phyloP scores from a whole-genome alignment of 2,113 vertebrate species.

The Dissostichus mawsoni region DNA sequence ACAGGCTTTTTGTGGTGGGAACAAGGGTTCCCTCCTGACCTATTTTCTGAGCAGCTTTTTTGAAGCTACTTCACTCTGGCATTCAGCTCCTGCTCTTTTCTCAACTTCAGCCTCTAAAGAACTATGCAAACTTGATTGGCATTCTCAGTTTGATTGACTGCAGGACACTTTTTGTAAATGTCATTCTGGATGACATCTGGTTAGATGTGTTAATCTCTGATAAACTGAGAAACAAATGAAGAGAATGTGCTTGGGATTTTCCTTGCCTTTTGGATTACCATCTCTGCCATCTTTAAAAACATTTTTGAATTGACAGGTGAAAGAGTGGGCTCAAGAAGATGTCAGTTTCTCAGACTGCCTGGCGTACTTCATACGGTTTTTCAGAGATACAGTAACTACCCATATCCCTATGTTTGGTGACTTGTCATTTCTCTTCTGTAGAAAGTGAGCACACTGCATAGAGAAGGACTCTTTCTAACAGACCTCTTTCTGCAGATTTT shows the following conservation, averaged over 20 bases:
- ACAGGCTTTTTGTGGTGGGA: slow-evolving; percentile 37
- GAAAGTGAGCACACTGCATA: slow-evolving; percentile 40
- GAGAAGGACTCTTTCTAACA: slow-evolving; percentile 46
- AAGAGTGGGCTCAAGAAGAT: slow-evolving; percentile 24
- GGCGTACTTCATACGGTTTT: slow-evolving; percentile 28
- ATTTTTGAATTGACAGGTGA: slow-evolving; percentile 40
- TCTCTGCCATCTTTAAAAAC: slow-evolving; percentile 24
- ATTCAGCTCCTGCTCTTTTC: slow-evolving; percentile 53
- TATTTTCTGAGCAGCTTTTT: slow-evolving; percentile 57
- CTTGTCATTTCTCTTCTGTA: slow-evolving; percentile 51
- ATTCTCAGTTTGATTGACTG: slow-evolving; percentile 62
- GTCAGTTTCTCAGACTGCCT: slow-evolving; percentile 42
- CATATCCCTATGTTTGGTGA: slow-evolving; percentile 48
- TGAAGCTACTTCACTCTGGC: slow-evolving; percentile 43
- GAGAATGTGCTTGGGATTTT: slow-evolving; percentile 32
- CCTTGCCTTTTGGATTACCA: slow-evolving; percentile 20
- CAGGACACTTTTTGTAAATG: slow-evolving; percentile 62
- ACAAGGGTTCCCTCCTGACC: slow-evolving; percentile 61
- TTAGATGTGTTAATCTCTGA: slow-evolving; percentile 48
- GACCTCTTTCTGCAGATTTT: slow-evolving; percentile 26
- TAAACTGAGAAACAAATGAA: slow-evolving; percentile 40
- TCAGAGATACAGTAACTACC: slow-evolving; percentile 43
- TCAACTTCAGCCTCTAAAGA: slow-evolving; percentile 53
- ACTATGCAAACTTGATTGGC: slow-evolving; percentile 60
- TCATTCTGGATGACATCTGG: slow-evolving; percentile 31